Conservation (phyloP, 2,113 vertebrate genomes). For the Sialia sialis region DNA sequence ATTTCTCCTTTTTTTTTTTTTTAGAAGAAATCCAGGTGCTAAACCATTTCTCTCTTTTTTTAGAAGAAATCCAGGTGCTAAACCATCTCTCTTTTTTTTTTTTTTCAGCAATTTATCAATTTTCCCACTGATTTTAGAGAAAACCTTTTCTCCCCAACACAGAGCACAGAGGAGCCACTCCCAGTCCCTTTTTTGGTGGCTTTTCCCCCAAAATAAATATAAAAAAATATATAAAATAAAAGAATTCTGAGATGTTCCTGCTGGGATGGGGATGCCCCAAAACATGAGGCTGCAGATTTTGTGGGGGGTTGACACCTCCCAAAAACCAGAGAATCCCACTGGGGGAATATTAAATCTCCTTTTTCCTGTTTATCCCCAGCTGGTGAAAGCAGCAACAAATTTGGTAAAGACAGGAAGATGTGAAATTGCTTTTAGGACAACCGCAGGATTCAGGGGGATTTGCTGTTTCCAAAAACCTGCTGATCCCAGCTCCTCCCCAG, state of each 20-base stretch:
- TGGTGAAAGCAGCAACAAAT: background rate
- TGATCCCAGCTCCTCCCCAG: background rate
- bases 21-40: too few relatives aligned
- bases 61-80: too few relatives aligned
- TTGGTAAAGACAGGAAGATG: background rate
- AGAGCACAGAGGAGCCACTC: background rate
- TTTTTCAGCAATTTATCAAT: too few relatives aligned
- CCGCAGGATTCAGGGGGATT: background rate
- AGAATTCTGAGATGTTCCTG: too few relatives aligned
- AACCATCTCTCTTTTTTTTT: too few relatives aligned
- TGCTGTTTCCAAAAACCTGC: background rate
- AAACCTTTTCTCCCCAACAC: background rate
- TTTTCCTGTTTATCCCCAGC: background rate
- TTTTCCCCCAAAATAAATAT: too few relatives aligned
- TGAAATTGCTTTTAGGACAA: background rate
- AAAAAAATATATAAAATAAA: too few relatives aligned
- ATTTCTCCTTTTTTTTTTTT: too few relatives aligned
- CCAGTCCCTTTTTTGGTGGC: background rate
- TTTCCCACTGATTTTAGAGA: background rate
- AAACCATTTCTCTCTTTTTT: too few relatives aligned
- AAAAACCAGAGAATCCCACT: background rate
- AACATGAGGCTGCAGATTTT: accelerated
- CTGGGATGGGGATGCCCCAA: background rate
- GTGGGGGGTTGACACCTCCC: background rate
- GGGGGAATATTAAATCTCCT: background rate